Evolutionary conservation across 2,113 vertebrate genomes (phyloP).

Genomic region (Ptilorrhoa leucosticta): DNA sequence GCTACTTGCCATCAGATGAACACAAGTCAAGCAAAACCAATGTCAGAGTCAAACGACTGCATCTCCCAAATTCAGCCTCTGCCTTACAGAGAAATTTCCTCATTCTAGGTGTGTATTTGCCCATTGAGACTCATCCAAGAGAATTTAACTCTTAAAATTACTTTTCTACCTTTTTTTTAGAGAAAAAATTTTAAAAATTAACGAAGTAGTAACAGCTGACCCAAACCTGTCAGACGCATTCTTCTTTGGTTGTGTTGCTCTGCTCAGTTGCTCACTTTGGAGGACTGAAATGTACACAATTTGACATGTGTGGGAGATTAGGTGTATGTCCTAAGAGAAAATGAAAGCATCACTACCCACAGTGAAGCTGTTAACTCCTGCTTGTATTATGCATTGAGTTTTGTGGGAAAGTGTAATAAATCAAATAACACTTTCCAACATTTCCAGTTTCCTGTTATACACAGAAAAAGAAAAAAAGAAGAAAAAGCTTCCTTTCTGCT

Average conservation of each 20-base stretch:
- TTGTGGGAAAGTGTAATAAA: background rate
- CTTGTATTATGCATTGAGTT: background rate
- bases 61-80: background rate
- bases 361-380: background rate
- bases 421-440: background rate
- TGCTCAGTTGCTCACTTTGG: background rate
- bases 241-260: background rate
- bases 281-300: background rate
- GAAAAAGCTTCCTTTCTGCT: background rate
- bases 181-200: background rate
- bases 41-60: background rate
- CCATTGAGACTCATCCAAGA: background rate
- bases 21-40: background rate
- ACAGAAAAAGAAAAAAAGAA: rapidly evolving
- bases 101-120: background rate
- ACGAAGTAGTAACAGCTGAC: background rate
- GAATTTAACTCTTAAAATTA: background rate
- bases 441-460: background rate
- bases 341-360: background rate
- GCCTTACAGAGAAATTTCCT: background rate
- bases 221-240: background rate
- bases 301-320: background rate
- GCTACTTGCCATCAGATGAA: background rate
- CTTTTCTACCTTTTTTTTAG: background rate
- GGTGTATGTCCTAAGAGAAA: background rate